Base-by-base conservation (phyloP, 2,113 vertebrate genomes). In the Antechinus flavipes region DNA sequence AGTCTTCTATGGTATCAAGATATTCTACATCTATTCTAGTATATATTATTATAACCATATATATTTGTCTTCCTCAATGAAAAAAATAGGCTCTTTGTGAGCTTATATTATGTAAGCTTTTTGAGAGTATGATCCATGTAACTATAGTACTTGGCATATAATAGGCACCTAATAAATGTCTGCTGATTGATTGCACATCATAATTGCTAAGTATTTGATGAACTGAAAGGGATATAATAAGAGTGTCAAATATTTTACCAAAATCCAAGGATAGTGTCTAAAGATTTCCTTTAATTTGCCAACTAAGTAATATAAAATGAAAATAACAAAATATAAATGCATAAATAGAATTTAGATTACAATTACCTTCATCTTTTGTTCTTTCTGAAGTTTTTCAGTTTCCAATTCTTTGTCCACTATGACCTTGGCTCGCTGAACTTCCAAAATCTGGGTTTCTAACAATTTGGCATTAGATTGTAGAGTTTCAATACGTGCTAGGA, bases 341-440 rank as follows among this genome's bases (percentile, higher is more conserved):
- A n/a, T 76, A 8, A 97, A 90, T 90, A 27, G 58, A 90, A 50
- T n/a, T 92, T 49, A 93, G 12, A 91, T 14, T 25, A 91, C 10
- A 90, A 19, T 90, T 99, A 99, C 99, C 99, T 99, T 99, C 52
- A 98, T 98, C 96, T 99, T 99, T 97, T 99, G 99, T 42, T 99
- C 99, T 97, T 99, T 99, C 52, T 99, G 97, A 93, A 99, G 96
- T 96, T 98, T 99, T 97, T 99, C 99, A 52, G 99, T 97, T 98
- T 99, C 98, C 35, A 99, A 97, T 55, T 99, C 99, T 98, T 98
- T 99, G 49, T 99, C 99, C 90, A 98, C 94, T 92, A 97, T 97
- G 93, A 98, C 97, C 95, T 99, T 99, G 46, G 99, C 98, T 98
- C 91, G 99, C 92, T 99, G 99, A 16, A 98, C 96, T 95, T 99